Percentiles rank a stretch among this genome's conserved stretches.
These are phyloP conservation scores for Erythrolamprus reginae DNA, from an alignment of 2,113 vertebrate species.

Conservation along the genomic window DNA sequence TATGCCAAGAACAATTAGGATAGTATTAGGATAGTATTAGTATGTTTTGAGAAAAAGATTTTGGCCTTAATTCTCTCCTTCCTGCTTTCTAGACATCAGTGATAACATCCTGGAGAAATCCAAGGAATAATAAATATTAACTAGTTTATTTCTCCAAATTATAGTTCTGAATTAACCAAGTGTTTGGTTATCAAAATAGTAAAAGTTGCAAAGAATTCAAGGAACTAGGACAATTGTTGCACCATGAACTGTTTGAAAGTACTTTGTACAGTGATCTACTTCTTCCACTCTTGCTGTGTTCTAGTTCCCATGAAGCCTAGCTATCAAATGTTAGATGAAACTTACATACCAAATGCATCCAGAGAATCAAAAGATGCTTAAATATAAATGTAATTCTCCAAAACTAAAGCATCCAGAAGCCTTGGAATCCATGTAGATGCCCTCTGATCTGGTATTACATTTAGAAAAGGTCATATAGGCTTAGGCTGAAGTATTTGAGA, in stretches of 20 bases:
- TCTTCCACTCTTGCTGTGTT: not conserved
- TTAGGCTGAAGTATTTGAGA: not conserved
- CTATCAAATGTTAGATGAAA: not conserved
- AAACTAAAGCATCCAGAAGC: not conserved
- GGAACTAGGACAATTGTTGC: not conserved
- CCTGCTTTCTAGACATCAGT: not conserved
- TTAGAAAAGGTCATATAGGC: not conserved
- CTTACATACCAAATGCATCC: not conserved
- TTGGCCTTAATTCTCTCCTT: not conserved
- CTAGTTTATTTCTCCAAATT: not conserved
- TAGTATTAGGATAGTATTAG: not conserved
- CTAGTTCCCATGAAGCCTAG: not conserved
- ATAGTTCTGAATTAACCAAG: not conserved
- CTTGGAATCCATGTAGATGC: not conserved
- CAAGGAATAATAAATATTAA: not conserved
- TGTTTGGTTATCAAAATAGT: not conserved
- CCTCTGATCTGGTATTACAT: not conserved
- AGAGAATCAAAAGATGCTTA: not conserved
- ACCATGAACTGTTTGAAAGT: not conserved
- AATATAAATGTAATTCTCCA: not conserved
- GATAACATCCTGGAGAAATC: not conserved
- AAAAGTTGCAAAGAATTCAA: not conserved
- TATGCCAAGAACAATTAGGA: not conserved
- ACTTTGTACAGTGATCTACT: not conserved
- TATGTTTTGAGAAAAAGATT: not conserved